These are phyloP conservation scores for Tineola bisselliella DNA, from an alignment of 2,888 invertebrate genomes.

Conservation along the genomic window DNA sequence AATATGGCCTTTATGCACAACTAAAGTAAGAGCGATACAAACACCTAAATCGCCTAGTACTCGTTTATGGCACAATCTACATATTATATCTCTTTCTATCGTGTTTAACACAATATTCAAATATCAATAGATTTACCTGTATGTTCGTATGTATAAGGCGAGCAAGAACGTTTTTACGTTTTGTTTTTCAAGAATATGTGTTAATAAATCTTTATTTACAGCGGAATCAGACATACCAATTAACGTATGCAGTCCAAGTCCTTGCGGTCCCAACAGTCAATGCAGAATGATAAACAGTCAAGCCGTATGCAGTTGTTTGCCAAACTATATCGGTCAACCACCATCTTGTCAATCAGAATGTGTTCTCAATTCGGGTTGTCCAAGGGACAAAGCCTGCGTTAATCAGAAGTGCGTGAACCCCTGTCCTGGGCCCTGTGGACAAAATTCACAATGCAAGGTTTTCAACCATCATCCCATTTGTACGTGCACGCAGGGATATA, in stretches of 20 bases:
- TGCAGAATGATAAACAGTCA: constrained; percentile 67
- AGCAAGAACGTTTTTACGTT: too few species aligned
- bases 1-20: too few species aligned
- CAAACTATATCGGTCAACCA: constrained; percentile 74
- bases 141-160: too few species aligned
- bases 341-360: constrained; percentile 76
- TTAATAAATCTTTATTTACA: constrained; percentile 5
- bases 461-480: constrained; percentile 78
- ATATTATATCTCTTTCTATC: too few species aligned
- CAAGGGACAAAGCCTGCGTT: constrained; percentile 70
- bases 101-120: too few species aligned
- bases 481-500: constrained; percentile 69
- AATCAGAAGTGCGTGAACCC: constrained; percentile 78
- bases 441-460: constrained; percentile 75
- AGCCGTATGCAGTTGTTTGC: constrained; percentile 76
- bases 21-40: too few species aligned
- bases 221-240: neutral
- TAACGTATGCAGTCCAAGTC: constrained; percentile 61
- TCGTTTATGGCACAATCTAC: too few species aligned
- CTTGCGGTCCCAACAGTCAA: constrained; percentile 72
- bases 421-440: constrained; percentile 77
- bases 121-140: too few species aligned
- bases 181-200: neutral
- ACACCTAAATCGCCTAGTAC: too few species aligned
- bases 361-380: constrained; percentile 73